A percentile compares a stretch with the other conserved stretches of the same genome.
phyloP scores from a whole-genome alignment of 2,888 invertebrate genomes.

The Eilema sororculum region DNA sequence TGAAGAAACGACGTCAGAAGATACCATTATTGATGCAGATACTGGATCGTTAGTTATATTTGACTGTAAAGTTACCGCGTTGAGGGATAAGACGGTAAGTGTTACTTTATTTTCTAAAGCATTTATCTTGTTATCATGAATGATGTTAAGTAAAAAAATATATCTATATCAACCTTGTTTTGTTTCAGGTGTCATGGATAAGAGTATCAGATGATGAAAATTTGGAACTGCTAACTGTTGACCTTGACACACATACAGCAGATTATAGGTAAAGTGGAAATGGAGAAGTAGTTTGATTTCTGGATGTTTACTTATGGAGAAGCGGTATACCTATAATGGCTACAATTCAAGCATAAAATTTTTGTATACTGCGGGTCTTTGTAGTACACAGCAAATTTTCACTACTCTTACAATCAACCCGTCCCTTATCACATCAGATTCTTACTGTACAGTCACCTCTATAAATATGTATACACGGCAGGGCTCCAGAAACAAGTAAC shows the following conservation, averaged over 20 bases:
- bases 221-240: conserved; percentile 89
- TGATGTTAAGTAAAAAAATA: background rate
- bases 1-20: conserved; percentile 72
- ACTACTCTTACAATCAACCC: no score
- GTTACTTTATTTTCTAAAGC: background rate
- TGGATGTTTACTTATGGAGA: background rate
- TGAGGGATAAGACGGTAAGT: conserved; percentile 83
- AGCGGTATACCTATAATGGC: no score
- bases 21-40: conserved; percentile 75
- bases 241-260: conserved; percentile 89
- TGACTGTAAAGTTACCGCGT: conserved; percentile 82
- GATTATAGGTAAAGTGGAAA: conserved; percentile 83
- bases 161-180: conserved; percentile 19
- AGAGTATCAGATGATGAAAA: conserved; percentile 88
- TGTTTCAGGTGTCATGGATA: conserved; percentile 90
- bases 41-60: conserved; percentile 84
- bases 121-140: background rate
- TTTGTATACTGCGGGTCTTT: background rate
- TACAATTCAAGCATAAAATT: background rate
- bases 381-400: conserved; percentile 13
- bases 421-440: no score
- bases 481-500: no score
- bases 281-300: background rate
- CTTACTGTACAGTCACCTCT: no score
- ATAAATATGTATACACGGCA: no score